Conservation (phyloP, 1,140 invertebrate species). For the Scaptodrosophila lebanonensis region DNA sequence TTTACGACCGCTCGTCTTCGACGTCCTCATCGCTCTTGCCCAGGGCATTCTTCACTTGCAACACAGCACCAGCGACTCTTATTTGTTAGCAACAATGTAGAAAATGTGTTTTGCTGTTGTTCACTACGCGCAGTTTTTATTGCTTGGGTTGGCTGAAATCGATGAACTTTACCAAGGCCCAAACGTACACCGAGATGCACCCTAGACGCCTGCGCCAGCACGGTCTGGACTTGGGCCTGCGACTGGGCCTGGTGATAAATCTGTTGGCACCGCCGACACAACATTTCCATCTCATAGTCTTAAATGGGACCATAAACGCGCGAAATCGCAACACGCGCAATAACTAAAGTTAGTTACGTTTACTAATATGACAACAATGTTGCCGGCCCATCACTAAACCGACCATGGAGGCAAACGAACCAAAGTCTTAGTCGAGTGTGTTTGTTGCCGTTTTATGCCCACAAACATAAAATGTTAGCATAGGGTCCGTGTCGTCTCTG, state of each 20-base stretch:
- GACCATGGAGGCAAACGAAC: slow-evolving; percentile 10
- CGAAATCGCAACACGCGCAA: slow-evolving; percentile 70
- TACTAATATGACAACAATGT: slow-evolving; percentile 71
- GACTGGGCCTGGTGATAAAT: slow-evolving; percentile 57
- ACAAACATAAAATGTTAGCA: too few species aligned
- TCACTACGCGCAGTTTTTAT: slow-evolving; percentile 65
- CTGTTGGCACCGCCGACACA: slow-evolving; percentile 66
- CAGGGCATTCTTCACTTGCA: too few species aligned
- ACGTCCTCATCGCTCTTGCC: slow-evolving; percentile 1
- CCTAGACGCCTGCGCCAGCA: neutral
- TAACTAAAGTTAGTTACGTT: slow-evolving; percentile 74
- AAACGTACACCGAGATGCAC: neutral
- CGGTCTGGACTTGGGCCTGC: slow-evolving; percentile 10
- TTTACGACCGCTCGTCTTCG: slow-evolving; percentile 50
- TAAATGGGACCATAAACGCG: slow-evolving; percentile 71
- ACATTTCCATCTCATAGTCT: slow-evolving; percentile 67
- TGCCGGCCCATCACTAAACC: slow-evolving; percentile 13
- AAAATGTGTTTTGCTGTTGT: slow-evolving; percentile 40
- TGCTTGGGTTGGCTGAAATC: slow-evolving; percentile 61
- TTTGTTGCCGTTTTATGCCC: too few species aligned
- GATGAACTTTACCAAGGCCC: slow-evolving; percentile 60
- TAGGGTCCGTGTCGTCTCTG: too few species aligned
- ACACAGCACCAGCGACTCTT: too few species aligned
- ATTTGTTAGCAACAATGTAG: slow-evolving; percentile 54
- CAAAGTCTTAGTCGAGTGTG: too few species aligned